These are phyloP conservation scores for Theonella swinhoei DNA, from an alignment of 37 sponge, comb jelly and placozoan genomes.

Conservation along the genomic window DNA sequence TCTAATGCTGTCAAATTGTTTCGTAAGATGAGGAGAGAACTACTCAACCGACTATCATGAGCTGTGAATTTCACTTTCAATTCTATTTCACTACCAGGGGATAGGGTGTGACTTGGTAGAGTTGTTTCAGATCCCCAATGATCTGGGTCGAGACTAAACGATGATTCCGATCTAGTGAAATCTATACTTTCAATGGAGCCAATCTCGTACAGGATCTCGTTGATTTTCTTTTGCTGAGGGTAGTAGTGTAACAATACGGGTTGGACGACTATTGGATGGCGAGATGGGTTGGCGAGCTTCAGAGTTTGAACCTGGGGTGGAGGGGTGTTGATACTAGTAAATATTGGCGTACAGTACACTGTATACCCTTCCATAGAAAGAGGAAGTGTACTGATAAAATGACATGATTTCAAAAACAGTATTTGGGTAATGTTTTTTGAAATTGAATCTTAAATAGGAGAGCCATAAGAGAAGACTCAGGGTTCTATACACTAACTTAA, in stretches of 20 bases:
- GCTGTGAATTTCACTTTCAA: neutral
- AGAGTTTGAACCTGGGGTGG: constrained; percentile 13
- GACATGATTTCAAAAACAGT: neutral
- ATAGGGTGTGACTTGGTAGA: neutral
- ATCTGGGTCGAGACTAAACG: neutral
- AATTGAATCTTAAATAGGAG: neutral
- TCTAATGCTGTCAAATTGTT: constrained; percentile 84
- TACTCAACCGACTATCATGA: neutral
- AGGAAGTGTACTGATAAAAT: neutral
- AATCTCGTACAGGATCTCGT: constrained; percentile 15
- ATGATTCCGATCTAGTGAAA: neutral
- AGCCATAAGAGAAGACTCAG: too few relatives aligned
- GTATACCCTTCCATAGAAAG: too few relatives aligned
- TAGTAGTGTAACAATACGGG: constrained; percentile 49
- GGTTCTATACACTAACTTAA: too few relatives aligned
- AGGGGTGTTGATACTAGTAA: too few relatives aligned
- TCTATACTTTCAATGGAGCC: neutral
- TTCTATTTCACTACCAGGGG: neutral
- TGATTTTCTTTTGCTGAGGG: constrained; percentile 13
- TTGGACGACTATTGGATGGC: constrained; percentile 17
- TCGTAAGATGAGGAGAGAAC: constrained; percentile 40
- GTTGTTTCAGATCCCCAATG: neutral
- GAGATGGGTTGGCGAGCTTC: constrained; percentile 39
- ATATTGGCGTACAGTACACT: too few relatives aligned
- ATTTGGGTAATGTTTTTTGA: too few relatives aligned